Conservation (phyloP, 2,113 vertebrate species). For the Lepisosteus oculatus region DNA sequence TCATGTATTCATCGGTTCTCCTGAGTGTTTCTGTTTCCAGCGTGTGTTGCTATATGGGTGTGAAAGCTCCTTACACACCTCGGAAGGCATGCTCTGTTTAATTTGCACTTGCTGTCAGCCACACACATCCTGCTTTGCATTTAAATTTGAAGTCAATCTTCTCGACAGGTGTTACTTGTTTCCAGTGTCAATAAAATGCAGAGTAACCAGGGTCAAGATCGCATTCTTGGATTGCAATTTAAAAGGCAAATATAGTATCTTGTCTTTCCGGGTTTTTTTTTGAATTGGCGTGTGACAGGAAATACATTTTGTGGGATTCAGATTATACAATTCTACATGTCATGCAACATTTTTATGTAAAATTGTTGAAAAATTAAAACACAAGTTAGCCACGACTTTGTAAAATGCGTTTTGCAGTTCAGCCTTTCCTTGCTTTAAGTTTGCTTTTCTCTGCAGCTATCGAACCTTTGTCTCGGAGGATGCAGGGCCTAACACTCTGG, state of each 20-base stretch:
- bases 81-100: background rate
- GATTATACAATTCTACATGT: too few relatives aligned
- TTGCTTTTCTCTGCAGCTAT: constrained; percentile 62
- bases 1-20: background rate
- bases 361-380: too few relatives aligned
- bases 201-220: too few relatives aligned
- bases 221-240: too few relatives aligned
- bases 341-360: too few relatives aligned
- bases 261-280: too few relatives aligned
- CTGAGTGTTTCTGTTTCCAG: background rate
- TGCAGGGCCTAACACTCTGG: constrained; percentile 78
- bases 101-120: background rate
- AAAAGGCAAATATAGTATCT: too few relatives aligned
- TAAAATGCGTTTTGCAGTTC: too few relatives aligned
- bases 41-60: background rate
- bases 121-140: constrained; percentile 5
- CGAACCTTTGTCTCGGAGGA: constrained; percentile 87
- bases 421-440: too few relatives aligned
- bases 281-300: too few relatives aligned
- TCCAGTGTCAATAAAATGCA: background rate
- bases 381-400: too few relatives aligned
- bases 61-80: background rate
- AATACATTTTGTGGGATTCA: too few relatives aligned
- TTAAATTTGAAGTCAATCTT: background rate
- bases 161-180: background rate